These are phyloP conservation scores for Salvator merianae DNA, from an alignment of 2,113 vertebrate genomes.

Conservation along the genomic window DNA sequence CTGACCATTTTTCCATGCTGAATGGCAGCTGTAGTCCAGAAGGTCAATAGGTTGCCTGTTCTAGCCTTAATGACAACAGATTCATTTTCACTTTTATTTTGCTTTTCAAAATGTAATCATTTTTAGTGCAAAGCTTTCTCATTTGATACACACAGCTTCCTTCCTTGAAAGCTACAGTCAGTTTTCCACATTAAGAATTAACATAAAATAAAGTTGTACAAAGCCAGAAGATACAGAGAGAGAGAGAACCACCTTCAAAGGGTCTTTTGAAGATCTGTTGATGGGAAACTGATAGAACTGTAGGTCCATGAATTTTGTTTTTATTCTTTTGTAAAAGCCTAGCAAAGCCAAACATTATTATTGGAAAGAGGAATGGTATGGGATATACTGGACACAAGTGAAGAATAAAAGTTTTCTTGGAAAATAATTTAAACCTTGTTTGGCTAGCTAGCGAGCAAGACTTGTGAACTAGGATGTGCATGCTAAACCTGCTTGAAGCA, in stretches of 20 bases:
- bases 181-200: constrained; percentile 27
- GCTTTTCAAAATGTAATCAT: too few relatives aligned
- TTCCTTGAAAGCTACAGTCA: not conserved
- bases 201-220: not conserved
- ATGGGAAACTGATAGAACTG: not conserved
- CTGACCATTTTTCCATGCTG: too few relatives aligned
- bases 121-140: not conserved
- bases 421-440: too few relatives aligned
- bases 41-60: too few relatives aligned
- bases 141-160: rapidly evolving
- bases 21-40: too few relatives aligned
- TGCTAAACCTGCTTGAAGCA: too few relatives aligned
- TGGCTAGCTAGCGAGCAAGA: too few relatives aligned
- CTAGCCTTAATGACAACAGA: too few relatives aligned
- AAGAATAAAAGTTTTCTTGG: not conserved
- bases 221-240: not conserved
- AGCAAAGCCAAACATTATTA: not conserved
- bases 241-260: constrained; percentile 20
- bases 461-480: too few relatives aligned
- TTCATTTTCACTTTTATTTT: too few relatives aligned
- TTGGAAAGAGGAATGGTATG: too few relatives aligned
- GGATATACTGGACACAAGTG: not conserved
- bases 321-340: not conserved
- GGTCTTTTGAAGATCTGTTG: constrained; percentile 12
- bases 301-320: not conserved